Evolutionary conservation across 2,797 vertebrate genomes (phyloP), one percentile per base, ranked within the genome.

Genomic region (Mionectes olivaceus): DNA sequence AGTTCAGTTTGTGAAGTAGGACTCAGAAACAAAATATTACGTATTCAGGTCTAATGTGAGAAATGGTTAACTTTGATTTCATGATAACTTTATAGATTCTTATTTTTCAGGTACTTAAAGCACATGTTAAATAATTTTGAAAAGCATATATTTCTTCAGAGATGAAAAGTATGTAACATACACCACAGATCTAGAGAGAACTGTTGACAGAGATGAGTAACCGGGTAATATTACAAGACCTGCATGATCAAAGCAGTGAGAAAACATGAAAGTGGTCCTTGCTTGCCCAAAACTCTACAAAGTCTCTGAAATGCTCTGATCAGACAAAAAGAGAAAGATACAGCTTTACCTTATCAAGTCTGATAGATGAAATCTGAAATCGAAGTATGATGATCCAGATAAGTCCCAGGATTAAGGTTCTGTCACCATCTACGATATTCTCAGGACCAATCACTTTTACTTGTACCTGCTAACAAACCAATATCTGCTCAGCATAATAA

Each of bases 371-470:
- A 32, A 99, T 99, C 97, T 99, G 99, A 96, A 99, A 99, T 87
- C 98, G 97, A 78, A 99, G 98, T 96, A 99, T 99, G 97, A 99
- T 99, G 96, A 99, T 98, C 99, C 99, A 99, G 74, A 99, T 98
- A 50, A 99, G 98, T 55, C 99, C 99, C 92, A 99, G 97, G 96
- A 99, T 99, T 95, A 99, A 98, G 1, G 98, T 99, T 81, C 96
- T 98, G 95, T 99, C 99, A 53, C 99, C 99, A 33, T 99, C 99
- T 69, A 99, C 98, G 1, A 99, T 98, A 52, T 99, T 99, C 97
- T 99, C 99, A 41, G 99, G 99, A 76, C 98, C 99, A 68, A 99
- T 99, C 93, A 99, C 96, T 93, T 99, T 98, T 68, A 99, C 98
- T 19, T 98, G 98, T 68, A 99, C 98, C 99, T 99, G 96, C 75